These are phyloP conservation scores for Gryllus longicercus DNA, from an alignment of 2,888 invertebrate genomes.

Conservation along the genomic window DNA sequence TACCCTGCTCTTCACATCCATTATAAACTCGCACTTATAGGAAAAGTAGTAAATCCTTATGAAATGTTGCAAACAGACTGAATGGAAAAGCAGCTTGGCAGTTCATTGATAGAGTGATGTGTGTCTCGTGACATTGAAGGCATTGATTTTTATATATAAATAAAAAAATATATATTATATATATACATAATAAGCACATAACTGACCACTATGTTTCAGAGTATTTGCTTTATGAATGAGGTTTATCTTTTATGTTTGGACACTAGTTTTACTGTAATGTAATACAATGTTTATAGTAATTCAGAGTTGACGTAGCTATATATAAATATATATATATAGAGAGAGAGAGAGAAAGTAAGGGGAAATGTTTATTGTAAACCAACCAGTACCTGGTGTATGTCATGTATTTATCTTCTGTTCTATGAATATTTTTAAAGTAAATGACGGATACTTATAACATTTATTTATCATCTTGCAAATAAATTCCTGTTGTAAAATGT, in stretches of 20 bases:
- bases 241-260: constrained; percentile 17
- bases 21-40: neutral
- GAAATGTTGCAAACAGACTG: constrained; percentile 8
- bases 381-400: too few species aligned
- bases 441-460: neutral
- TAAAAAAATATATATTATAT: constrained; percentile 4
- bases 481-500: neutral
- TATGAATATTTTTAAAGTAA: constrained; percentile 10
- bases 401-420: neutral
- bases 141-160: constrained; percentile 11
- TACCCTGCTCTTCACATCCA: neutral
- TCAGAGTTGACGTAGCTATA: constrained; percentile 7
- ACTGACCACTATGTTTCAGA: constrained; percentile 9
- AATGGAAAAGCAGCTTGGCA: neutral
- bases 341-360: too few species aligned
- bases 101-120: neutral
- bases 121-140: constrained; percentile 9
- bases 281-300: constrained; percentile 10
- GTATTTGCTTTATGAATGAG: constrained; percentile 11
- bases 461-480: neutral
- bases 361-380: too few species aligned
- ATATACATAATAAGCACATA: constrained; percentile 17
- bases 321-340: neutral
- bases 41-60: neutral
- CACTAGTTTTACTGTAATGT: constrained; percentile 3